These are phyloP conservation scores for Knipowitschia caucasica DNA, from an alignment of 2,797 vertebrate genomes.

Conservation along the genomic window DNA sequence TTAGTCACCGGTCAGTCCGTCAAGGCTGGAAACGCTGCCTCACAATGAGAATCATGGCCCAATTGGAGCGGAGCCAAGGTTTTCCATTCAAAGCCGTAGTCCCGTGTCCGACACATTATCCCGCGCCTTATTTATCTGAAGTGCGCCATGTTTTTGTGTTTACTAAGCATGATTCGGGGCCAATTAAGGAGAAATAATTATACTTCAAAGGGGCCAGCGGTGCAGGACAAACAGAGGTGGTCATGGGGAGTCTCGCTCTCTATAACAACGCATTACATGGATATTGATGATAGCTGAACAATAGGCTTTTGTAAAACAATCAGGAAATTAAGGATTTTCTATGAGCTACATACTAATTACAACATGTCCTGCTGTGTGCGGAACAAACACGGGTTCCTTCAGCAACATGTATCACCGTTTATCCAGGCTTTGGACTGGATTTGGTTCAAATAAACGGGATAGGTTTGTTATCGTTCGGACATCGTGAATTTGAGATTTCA, in stretches of 20 bases:
- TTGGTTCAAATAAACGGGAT: no score
- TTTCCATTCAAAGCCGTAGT: conserved; percentile 54
- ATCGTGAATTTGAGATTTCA: no score
- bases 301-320: conserved; percentile 12
- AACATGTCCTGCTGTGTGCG: no score
- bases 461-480: no score
- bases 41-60: conserved; percentile 62
- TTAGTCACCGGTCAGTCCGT: conserved; percentile 46
- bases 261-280: conserved; percentile 36
- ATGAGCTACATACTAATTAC: conserved; percentile 9
- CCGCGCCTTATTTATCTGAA: conserved; percentile 62
- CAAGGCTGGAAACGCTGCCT: conserved; percentile 38
- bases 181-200: conserved; percentile 98
- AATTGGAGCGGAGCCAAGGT: conserved; percentile 61
- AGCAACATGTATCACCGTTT: not conserved
- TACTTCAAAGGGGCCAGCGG: conserved; percentile 87
- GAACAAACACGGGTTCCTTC: no score
- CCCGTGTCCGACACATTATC: conserved; percentile 61
- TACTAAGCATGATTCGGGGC: conserved; percentile 92
- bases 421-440: not conserved
- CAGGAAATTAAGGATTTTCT: not conserved
- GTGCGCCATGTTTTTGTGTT: conserved; percentile 80
- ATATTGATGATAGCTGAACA: conserved; percentile 32
- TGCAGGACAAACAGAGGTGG: conserved; percentile 74
- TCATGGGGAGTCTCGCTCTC: conserved; percentile 81